Conservation (phyloP, 2,888 invertebrate genomes). For the Stenodera caucasica region DNA sequence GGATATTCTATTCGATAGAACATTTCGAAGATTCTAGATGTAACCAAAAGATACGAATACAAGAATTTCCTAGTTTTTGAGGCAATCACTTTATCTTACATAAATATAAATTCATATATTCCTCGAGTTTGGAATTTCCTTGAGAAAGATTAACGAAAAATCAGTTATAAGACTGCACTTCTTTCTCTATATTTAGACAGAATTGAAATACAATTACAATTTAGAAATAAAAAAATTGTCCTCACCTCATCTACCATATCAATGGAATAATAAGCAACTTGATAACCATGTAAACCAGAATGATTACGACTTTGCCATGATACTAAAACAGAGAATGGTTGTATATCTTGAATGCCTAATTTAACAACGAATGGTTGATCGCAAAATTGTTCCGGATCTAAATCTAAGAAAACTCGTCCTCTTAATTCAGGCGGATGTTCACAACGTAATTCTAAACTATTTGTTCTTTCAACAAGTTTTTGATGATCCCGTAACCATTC, state of each 20-base stretch:
- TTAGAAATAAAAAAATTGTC: conserved; percentile 3
- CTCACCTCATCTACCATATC: conserved; percentile 63
- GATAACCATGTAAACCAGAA: conserved; percentile 80
- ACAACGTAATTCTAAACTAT: conserved; percentile 70
- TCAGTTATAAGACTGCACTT: too few species aligned
- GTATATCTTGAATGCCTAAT: conserved; percentile 85
- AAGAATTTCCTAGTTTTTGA: too few species aligned
- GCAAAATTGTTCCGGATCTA: conserved; percentile 81
- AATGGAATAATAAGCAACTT: conserved; percentile 79
- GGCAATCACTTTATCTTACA: too few species aligned
- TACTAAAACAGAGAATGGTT: conserved; percentile 82
- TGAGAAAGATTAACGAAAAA: too few species aligned
- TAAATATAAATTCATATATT: too few species aligned
- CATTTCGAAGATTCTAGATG: too few species aligned
- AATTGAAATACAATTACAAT: too few species aligned
- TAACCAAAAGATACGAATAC: too few species aligned
- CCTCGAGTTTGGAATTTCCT: too few species aligned
- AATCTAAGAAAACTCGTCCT: conserved; percentile 73
- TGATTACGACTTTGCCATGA: conserved; percentile 90
- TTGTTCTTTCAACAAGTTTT: conserved; percentile 66
- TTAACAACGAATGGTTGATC: conserved; percentile 80
- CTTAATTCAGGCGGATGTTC: conserved; percentile 81
- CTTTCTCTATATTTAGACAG: too few species aligned
- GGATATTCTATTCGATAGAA: too few species aligned
- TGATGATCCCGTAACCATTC: conserved; percentile 89